These are phyloP conservation scores for Apostichopus californicus DNA, from an alignment of 35 echinoderm and acorn worm species.

Conservation along the genomic window DNA sequence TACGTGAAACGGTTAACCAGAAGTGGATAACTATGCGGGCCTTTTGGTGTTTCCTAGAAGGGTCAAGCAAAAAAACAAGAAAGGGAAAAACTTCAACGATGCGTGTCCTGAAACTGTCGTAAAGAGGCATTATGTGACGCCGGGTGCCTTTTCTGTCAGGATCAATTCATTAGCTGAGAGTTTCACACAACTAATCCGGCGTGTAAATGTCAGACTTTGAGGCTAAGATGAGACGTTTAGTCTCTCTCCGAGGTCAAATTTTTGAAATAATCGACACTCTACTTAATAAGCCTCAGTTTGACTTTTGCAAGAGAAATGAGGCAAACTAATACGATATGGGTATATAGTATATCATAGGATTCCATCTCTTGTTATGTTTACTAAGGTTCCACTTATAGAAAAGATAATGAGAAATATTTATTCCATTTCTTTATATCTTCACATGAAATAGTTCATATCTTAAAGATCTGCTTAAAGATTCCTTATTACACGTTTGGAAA, in stretches of 20 bases:
- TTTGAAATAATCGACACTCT: slow-evolving; percentile 14
- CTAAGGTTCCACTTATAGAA: too few relatives aligned
- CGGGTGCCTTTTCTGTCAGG: not conserved
- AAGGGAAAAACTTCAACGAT: not conserved
- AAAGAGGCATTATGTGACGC: not conserved
- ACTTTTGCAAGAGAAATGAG: too few relatives aligned
- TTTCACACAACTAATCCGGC: not conserved
- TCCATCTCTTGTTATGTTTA: too few relatives aligned
- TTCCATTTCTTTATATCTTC: too few relatives aligned
- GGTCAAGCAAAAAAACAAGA: not conserved
- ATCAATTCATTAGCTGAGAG: slow-evolving; percentile 9
- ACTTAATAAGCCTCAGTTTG: not conserved
- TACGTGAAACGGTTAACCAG: not conserved
- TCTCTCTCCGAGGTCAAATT: not conserved
- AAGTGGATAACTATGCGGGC: not conserved
- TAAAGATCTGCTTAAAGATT: too few relatives aligned
- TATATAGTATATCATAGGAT: too few relatives aligned
- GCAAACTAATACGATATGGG: too few relatives aligned
- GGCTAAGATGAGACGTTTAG: slow-evolving; percentile 2
- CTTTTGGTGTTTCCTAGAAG: not conserved
- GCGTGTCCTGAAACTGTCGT: not conserved
- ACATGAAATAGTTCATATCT: too few relatives aligned
- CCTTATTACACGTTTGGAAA: too few relatives aligned
- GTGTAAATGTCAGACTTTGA: slow-evolving; percentile 5
- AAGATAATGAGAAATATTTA: too few relatives aligned